These are phyloP conservation scores for Tetrapedia diversipes DNA, from an alignment of 2,888 invertebrate species.

Conservation along the genomic window DNA sequence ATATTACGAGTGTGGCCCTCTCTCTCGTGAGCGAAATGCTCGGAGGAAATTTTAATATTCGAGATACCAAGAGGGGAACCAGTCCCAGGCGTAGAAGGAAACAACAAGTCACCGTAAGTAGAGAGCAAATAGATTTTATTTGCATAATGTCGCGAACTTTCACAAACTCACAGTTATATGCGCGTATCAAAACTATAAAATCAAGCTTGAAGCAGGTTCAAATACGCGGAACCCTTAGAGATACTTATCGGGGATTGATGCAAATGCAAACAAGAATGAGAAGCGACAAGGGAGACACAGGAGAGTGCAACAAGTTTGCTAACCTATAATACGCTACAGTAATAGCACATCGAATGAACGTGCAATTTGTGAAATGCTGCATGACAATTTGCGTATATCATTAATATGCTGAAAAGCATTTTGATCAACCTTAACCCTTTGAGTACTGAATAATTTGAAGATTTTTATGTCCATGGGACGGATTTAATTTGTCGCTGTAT, in stretches of 20 bases:
- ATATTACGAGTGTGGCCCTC: background rate
- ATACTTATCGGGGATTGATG: slow-evolving; percentile 18
- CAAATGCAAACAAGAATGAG: slow-evolving; percentile 7
- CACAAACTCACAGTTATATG: slow-evolving; percentile 13
- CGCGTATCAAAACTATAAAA: slow-evolving; percentile 26
- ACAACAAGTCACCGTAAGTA: slow-evolving; percentile 39
- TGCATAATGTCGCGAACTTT: slow-evolving; percentile 48
- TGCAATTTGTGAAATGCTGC: too few species aligned
- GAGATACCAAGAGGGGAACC: slow-evolving; percentile 3
- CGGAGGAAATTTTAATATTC: slow-evolving; percentile 32
- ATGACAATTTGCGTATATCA: too few species aligned
- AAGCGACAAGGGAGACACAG: slow-evolving; percentile 2
- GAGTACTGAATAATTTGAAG: too few species aligned
- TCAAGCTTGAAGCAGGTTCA: slow-evolving; percentile 7
- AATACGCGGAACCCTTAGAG: slow-evolving; percentile 10
- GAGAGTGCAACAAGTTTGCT: slow-evolving; percentile 42
- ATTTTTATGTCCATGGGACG: too few species aligned
- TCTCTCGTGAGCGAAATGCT: background rate
- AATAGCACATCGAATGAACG: too few species aligned
- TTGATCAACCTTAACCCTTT: too few species aligned
- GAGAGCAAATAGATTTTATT: slow-evolving; percentile 40
- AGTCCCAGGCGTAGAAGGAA: slow-evolving; percentile 20
- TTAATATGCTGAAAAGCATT: too few species aligned
- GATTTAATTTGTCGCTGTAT: too few species aligned
- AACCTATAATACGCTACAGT: background rate